A percentile compares a stretch with the other conserved stretches of the same genome.
phyloP scores from a whole-genome alignment of 1,140 invertebrate genomes.

The Melanaphis sacchari region DNA sequence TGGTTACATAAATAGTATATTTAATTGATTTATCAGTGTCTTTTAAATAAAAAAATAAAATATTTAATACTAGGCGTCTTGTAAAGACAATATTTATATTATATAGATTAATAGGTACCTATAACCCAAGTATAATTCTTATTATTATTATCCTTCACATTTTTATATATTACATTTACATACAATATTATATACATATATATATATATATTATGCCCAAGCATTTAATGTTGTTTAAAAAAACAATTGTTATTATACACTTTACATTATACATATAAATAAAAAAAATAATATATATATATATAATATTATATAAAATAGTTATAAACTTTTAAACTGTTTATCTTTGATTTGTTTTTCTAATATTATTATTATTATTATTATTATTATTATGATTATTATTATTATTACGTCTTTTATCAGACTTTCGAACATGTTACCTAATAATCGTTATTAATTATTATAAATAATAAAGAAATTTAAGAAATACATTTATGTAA shows the following conservation, averaged over 20 bases:
- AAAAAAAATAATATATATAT: neutral
- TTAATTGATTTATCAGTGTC: neutral
- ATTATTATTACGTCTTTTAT: conserved; percentile 50
- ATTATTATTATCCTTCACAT: conserved; percentile 25
- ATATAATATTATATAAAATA: conserved; percentile 28
- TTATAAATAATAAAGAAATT: conserved; percentile 50
- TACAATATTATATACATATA: neutral
- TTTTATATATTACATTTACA: neutral
- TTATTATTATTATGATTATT: conserved; percentile 45
- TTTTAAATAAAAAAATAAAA: neutral
- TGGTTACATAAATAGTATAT: neutral
- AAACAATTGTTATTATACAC: neutral
- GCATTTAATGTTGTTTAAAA: neutral
- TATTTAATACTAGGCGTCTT: neutral
- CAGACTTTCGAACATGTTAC: conserved; percentile 55
- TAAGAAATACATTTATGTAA: neutral
- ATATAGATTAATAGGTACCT: conserved; percentile 2
- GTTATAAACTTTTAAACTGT: conserved; percentile 44
- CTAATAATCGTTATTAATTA: conserved; percentile 53
- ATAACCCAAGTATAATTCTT: neutral
- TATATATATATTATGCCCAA: neutral
- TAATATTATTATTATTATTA: conserved; percentile 15
- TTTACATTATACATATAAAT: neutral
- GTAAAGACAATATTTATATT: neutral
- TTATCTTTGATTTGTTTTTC: conserved; percentile 43